Evolutionary conservation across 2,888 invertebrate species (phyloP), one percentile per base, ranked within the genome.

Genomic region (Ferrisia virgata): DNA sequence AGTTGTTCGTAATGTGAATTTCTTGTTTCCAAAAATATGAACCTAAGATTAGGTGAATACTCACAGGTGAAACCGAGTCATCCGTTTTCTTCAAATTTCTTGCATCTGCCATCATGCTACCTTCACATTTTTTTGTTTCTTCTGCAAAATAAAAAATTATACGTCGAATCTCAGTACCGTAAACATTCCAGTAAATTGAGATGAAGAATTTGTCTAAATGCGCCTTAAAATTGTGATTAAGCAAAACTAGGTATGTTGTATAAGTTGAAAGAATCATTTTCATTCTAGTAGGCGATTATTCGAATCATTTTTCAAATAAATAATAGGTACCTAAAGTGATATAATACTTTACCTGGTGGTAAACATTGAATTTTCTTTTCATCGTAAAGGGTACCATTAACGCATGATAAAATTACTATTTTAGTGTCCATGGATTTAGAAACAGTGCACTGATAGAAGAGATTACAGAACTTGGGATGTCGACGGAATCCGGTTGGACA

Each of bases 401-500:
- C 94, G 88, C 95, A 96, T 86, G 92, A 92, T 86, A 95, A 91
- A 9, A 92, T 91, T 1, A 94, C 91, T 85, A 95, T 91, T 88
- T 93, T 94, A n/a, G 93, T 89, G 86, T 95, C 93, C 87, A 92
- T 92, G 36, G 92, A 91, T 8, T 91, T 89, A 11, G 87, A 86
- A 86, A 91, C 92, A 22, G 93, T 93, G 87, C 95, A 96, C 88
- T 95, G 95, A 88, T 96, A 96, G 89, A 95, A 95, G 86, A 94
- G 89, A 87, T 94, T 94, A 87, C 95, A 95, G 87, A 93, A 93
- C 88, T 93, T 94, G 0, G 95, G 95, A 90, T 96, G 95, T 86
- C 94, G 91, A 87, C 91, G 91, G 89, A 96, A 95, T 47, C 95
- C 95, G 6, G 95, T 94, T 9, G 95, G 95, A 87, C 95, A 96